Evolutionary conservation across 2,888 invertebrate genomes (phyloP).

Genomic region (Lasioglossum marginatum): DNA sequence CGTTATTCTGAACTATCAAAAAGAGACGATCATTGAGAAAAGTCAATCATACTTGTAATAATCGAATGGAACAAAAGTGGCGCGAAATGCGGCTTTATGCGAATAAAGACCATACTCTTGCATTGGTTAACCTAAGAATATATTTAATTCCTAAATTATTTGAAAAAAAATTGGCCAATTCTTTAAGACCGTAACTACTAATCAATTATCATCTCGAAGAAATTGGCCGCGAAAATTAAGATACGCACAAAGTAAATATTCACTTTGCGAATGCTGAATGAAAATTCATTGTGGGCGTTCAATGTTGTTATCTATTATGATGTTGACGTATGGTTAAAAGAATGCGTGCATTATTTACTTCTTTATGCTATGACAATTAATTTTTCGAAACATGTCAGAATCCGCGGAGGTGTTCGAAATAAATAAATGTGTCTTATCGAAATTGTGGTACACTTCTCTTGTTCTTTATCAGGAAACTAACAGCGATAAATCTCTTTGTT

Average conservation of each 20-base stretch:
- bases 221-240: neutral
- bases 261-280: neutral
- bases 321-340: constrained; percentile 23
- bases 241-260: neutral
- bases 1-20: neutral
- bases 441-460: constrained; percentile 80
- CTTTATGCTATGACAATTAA: constrained; percentile 13
- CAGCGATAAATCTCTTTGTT: constrained; percentile 36
- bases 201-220: neutral
- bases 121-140: constrained; percentile 1
- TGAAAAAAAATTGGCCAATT: neutral
- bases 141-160: neutral
- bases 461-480: constrained; percentile 65
- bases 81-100: neutral
- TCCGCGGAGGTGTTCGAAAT: constrained; percentile 67
- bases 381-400: constrained; percentile 70
- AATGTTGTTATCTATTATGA: constrained; percentile 16
- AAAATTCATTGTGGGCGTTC: neutral
- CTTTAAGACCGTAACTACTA: neutral
- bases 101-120: neutral
- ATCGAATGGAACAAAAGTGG: neutral
- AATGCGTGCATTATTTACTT: constrained; percentile 6
- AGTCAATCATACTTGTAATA: neutral
- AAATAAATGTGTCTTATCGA: constrained; percentile 75
- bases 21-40: neutral